Conservation (phyloP, 2,888 invertebrate genomes). For the Craniophora ligustri region DNA sequence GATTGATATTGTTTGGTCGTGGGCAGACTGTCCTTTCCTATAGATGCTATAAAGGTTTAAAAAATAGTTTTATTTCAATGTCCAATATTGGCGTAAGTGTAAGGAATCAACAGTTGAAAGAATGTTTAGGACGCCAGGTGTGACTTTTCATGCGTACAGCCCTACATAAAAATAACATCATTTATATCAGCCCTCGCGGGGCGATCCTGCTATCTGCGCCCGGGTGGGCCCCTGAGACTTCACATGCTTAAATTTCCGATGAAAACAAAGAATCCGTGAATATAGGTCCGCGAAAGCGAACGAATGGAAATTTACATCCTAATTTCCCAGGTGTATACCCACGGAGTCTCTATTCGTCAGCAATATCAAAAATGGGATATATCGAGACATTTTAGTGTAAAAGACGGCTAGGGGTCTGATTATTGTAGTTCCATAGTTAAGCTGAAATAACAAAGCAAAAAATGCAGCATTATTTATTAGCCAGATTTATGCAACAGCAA, state of each 20-base stretch:
- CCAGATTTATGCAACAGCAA: too few relatives aligned
- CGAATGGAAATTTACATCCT: slow-evolving; percentile 87
- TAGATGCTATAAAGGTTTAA: too few relatives aligned
- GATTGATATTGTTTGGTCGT: too few relatives aligned
- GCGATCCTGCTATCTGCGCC: slow-evolving; percentile 57
- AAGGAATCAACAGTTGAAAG: too few relatives aligned
- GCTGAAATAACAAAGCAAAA: too few relatives aligned
- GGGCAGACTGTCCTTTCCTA: too few relatives aligned
- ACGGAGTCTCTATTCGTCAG: slow-evolving; percentile 76
- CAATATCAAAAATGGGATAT: slow-evolving; percentile 76
- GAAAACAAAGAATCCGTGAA: slow-evolving; percentile 86
- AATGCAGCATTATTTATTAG: too few relatives aligned
- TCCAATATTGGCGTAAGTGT: too few relatives aligned
- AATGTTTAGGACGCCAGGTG: slow-evolving; percentile 1
- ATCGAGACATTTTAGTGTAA: slow-evolving; percentile 21
- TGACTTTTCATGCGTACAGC: slow-evolving; percentile 18
- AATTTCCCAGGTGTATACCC: slow-evolving; percentile 85
- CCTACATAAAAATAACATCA: slow-evolving; percentile 2
- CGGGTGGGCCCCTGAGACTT: slow-evolving; percentile 68
- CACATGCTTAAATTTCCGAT: slow-evolving; percentile 84
- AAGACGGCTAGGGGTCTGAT: slow-evolving; percentile 34
- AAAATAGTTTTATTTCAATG: too few relatives aligned
- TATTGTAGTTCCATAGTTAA: too few relatives aligned
- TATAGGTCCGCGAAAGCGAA: slow-evolving; percentile 77
- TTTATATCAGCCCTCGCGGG: slow-evolving; percentile 32